phyloP scores from a whole-genome alignment of 2,113 vertebrate species.

The Calypte anna region DNA sequence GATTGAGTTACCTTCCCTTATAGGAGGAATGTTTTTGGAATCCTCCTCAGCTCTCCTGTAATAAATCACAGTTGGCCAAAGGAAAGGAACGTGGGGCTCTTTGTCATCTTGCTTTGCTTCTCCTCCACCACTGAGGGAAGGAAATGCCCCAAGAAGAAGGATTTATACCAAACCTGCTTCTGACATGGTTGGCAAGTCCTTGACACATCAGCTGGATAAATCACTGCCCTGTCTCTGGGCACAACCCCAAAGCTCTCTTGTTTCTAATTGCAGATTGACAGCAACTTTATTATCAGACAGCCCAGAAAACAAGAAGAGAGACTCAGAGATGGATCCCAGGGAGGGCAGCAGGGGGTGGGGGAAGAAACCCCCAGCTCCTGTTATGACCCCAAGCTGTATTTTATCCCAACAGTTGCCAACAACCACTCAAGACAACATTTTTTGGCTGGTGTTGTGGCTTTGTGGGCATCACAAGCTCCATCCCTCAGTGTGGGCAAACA shows the following conservation, averaged over 20 bases:
- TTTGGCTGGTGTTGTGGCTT: not conserved
- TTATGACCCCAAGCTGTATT: not conserved
- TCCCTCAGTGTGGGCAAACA: not conserved
- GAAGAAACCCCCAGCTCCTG: not conserved
- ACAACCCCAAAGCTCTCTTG: not conserved
- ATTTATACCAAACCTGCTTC: not conserved
- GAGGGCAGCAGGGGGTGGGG: not conserved
- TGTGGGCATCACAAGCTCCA: not conserved
- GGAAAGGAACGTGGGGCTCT: not conserved
- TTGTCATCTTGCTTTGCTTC: conserved; percentile 9
- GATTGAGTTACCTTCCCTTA: conserved; percentile 50
- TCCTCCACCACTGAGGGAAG: not conserved
- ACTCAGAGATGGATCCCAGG: not conserved
- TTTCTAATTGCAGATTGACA: not conserved
- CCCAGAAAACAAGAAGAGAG: not conserved
- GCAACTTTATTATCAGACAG: not conserved
- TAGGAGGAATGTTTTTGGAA: conserved; percentile 24
- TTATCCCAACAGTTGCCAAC: not conserved
- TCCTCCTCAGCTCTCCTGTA: not conserved
- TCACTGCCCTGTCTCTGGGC: conserved; percentile 20
- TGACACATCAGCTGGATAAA: not conserved
- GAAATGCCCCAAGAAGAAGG: not conserved
- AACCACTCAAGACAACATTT: not conserved
- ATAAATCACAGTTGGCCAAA: conserved; percentile 54
- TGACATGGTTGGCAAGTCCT: not conserved